phyloP scores from a whole-genome alignment of 2,888 invertebrate species.

The Dryobotodes eremita region DNA sequence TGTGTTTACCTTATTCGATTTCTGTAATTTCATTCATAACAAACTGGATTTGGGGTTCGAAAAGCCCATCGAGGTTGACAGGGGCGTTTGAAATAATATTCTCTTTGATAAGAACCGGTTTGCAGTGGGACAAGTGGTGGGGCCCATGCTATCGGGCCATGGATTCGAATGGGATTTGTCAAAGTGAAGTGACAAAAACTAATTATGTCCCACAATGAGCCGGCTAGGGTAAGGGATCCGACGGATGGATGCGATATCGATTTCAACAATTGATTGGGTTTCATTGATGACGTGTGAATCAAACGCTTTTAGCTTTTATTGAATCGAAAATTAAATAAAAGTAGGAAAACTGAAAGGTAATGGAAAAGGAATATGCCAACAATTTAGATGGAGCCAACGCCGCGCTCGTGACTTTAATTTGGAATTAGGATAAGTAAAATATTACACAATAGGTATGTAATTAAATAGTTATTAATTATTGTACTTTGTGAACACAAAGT shows the following conservation, averaged over 20 bases:
- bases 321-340: slow-evolving; percentile 26
- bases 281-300: slow-evolving; percentile 58
- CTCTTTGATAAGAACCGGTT: slow-evolving; percentile 90
- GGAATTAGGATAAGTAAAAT: slow-evolving; percentile 2
- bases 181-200: slow-evolving; percentile 90
- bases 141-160: slow-evolving; percentile 80
- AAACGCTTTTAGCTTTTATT: slow-evolving; percentile 49
- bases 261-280: slow-evolving; percentile 72
- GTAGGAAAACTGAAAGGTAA: background rate
- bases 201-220: slow-evolving; percentile 88
- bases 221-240: slow-evolving; percentile 77
- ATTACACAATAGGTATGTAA: too few species aligned
- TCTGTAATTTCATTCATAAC: slow-evolving; percentile 91
- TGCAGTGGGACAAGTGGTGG: slow-evolving; percentile 82
- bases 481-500: slow-evolving; percentile 43
- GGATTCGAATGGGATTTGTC: slow-evolving; percentile 88
- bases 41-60: slow-evolving; percentile 90
- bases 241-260: slow-evolving; percentile 79
- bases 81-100: slow-evolving; percentile 91
- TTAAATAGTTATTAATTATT: slow-evolving; percentile 5
- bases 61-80: slow-evolving; percentile 89
- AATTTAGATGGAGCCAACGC: background rate
- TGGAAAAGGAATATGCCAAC: background rate
- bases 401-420: background rate
- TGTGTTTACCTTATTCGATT: slow-evolving; percentile 91